Percentiles rank a stretch among this genome's conserved stretches.
These are phyloP conservation scores for Planococcus citri DNA, from an alignment of 1,140 invertebrate genomes.

Conservation along the genomic window DNA sequence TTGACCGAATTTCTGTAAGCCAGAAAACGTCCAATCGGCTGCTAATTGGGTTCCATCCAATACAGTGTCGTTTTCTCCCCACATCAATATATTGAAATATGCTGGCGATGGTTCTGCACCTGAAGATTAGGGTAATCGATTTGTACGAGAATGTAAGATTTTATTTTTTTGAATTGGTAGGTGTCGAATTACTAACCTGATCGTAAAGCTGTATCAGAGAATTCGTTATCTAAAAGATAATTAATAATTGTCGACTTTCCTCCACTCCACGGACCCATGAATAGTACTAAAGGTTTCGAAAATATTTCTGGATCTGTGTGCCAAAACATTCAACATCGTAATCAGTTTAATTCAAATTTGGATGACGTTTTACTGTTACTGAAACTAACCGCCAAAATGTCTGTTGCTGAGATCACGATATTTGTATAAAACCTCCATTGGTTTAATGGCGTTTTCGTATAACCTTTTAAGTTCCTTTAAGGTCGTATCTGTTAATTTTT, in stretches of 20 bases:
- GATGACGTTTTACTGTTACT: too few relatives aligned
- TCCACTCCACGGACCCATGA: conserved; percentile 91
- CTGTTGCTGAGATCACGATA: conserved; percentile 84
- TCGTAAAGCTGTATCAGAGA: conserved; percentile 63
- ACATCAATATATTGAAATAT: conserved; percentile 85
- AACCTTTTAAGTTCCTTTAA: conserved; percentile 74
- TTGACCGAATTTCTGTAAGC: conserved; percentile 88
- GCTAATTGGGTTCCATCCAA: conserved; percentile 83
- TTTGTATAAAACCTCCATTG: conserved; percentile 77
- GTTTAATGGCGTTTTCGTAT: conserved; percentile 78
- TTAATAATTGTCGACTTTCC: conserved; percentile 91
- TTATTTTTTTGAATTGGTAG: not conserved
- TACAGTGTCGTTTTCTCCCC: conserved; percentile 70
- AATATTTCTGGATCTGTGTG: conserved; percentile 78
- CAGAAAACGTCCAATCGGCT: conserved; percentile 84
- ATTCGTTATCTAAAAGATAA: conserved; percentile 78
- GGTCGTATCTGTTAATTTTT: conserved; percentile 59
- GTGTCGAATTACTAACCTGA: conserved; percentile 50
- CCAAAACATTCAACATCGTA: not conserved
- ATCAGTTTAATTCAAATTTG: not conserved
- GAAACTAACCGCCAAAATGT: conserved; percentile 60
- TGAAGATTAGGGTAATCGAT: conserved; percentile 33
- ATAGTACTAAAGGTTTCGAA: conserved; percentile 80
- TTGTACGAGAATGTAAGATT: not conserved
- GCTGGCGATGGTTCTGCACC: conserved; percentile 85